Evolutionary conservation across 2,797 vertebrate species (phyloP).

Genomic region (Eulemur coronatus): DNA sequence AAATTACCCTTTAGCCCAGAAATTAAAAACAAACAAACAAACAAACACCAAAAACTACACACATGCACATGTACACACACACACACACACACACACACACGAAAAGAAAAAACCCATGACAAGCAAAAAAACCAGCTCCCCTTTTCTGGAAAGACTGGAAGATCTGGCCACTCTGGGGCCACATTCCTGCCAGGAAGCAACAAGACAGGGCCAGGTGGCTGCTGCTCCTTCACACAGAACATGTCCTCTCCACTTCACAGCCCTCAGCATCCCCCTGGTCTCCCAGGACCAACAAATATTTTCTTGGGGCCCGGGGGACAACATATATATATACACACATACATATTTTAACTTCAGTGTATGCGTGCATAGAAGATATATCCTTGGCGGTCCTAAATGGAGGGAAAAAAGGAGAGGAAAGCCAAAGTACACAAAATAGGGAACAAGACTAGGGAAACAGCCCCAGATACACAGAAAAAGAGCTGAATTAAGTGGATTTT

Average conservation of each 20-base stretch:
- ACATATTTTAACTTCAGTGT: background rate
- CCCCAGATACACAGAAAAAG: background rate
- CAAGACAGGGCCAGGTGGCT: background rate
- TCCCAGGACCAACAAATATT: background rate
- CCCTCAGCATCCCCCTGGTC: background rate
- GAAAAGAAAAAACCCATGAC: too few relatives aligned
- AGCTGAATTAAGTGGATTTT: background rate
- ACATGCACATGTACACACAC: background rate
- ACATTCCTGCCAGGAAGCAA: slow-evolving; percentile 6
- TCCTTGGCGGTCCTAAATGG: background rate
- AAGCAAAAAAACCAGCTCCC: background rate
- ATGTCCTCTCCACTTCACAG: background rate
- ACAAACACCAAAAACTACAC: background rate
- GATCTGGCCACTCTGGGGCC: background rate
- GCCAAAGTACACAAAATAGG: background rate
- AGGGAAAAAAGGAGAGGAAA: background rate
- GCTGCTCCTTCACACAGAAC: background rate
- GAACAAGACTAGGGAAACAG: background rate
- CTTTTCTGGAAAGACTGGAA: background rate
- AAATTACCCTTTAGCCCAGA: background rate
- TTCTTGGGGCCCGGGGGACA: background rate
- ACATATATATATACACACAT: background rate
- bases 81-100: background rate
- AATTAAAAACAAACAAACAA: background rate
- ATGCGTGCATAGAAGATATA: background rate